These are phyloP conservation scores for Periphyllus acericola DNA, from an alignment of 2,888 invertebrate species.

Conservation along the genomic window DNA sequence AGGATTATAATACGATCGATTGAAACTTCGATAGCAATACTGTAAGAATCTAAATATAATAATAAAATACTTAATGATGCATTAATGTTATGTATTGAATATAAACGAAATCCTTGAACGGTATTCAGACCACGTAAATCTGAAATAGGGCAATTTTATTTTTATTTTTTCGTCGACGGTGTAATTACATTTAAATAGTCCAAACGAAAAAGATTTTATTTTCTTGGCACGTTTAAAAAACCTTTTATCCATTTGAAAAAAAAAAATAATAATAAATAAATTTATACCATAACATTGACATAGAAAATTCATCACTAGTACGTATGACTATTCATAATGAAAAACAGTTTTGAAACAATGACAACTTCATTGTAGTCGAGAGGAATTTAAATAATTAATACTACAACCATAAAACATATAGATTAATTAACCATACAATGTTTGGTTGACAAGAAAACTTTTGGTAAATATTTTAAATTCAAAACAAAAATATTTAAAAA, in stretches of 20 bases:
- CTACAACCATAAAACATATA: slow-evolving; percentile 17
- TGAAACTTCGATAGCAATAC: slow-evolving; percentile 7
- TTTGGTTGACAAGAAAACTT: slow-evolving; percentile 27
- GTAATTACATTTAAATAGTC: slow-evolving; percentile 57
- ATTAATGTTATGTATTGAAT: slow-evolving; percentile 37
- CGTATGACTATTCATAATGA: neutral
- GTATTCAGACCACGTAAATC: slow-evolving; percentile 55
- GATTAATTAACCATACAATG: slow-evolving; percentile 25
- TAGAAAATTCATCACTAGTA: slow-evolving; percentile 9
- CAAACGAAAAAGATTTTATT: slow-evolving; percentile 53
- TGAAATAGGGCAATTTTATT: slow-evolving; percentile 42
- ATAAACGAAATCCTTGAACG: slow-evolving; percentile 14
- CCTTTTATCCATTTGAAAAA: slow-evolving; percentile 44
- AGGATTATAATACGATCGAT: neutral
- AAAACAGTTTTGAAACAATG: slow-evolving; percentile 6
- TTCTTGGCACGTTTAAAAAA: slow-evolving; percentile 60
- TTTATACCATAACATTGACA: slow-evolving; percentile 6
- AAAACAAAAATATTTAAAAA: slow-evolving; percentile 21
- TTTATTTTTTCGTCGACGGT: slow-evolving; percentile 29
- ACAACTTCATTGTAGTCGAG: neutral
- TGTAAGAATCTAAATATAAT: slow-evolving; percentile 28
- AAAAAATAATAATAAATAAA: slow-evolving; percentile 38
- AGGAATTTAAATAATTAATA: slow-evolving; percentile 9
- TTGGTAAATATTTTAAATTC: slow-evolving; percentile 23
- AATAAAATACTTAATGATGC: slow-evolving; percentile 44